phyloP scores from a whole-genome alignment of 2,113 vertebrate genomes.

The Clinocottus analis region DNA sequence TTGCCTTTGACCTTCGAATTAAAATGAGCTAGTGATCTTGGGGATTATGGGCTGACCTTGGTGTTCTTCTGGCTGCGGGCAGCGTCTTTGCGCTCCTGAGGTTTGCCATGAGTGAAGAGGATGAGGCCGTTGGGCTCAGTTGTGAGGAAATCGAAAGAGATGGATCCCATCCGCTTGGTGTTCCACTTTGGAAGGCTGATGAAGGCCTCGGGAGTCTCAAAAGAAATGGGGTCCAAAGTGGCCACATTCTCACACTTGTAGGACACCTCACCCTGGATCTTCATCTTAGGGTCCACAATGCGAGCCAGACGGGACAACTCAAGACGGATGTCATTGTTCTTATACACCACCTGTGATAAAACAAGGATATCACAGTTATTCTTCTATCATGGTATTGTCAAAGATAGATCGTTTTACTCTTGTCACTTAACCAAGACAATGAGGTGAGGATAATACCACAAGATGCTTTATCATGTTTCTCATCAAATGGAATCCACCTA shows the following conservation, averaged over 20 bases:
- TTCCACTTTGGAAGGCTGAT: constrained; percentile 99
- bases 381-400: not conserved
- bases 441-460: not conserved
- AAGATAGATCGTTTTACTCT: not conserved
- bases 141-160: constrained; percentile 98
- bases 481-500: not conserved
- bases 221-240: constrained; percentile 96
- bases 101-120: constrained; percentile 97
- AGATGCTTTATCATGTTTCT: not conserved
- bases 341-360: constrained; percentile 93
- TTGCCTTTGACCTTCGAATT: not conserved
- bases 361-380: not conserved
- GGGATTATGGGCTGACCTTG: constrained; percentile 76
- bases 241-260: constrained; percentile 98
- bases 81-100: constrained; percentile 93
- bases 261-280: constrained; percentile 97
- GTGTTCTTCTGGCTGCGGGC: constrained; percentile 95
- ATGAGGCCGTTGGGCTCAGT: constrained; percentile 98
- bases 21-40: not conserved
- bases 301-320: constrained; percentile 96
- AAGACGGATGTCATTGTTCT: constrained; percentile 98
- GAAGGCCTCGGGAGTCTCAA: constrained; percentile 97
- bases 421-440: not conserved
- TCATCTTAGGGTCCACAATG: constrained; percentile 98
- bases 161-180: constrained; percentile 98